Conservation (phyloP, 2,113 vertebrate genomes). For the Thunnus thynnus region DNA sequence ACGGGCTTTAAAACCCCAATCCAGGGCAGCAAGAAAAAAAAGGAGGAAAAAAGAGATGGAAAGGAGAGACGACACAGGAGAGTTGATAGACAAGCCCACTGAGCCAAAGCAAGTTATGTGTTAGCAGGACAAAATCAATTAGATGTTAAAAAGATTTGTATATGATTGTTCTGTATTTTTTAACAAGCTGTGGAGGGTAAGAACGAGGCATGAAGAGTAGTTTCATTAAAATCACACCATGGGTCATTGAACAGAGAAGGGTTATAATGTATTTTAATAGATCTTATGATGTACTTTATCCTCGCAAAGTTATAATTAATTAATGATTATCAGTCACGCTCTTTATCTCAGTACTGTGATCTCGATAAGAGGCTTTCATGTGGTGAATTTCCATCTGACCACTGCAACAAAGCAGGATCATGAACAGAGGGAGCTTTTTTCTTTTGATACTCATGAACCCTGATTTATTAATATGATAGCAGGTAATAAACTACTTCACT, state of each 20-base stretch:
- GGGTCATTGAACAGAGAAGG: conserved; percentile 41
- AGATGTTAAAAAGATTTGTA: background rate
- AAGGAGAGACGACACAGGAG: conserved; percentile 48
- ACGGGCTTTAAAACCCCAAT: conserved; percentile 85
- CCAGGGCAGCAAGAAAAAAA: conserved; percentile 59
- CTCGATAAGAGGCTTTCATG: conserved; percentile 15
- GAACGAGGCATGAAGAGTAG: background rate
- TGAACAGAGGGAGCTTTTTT: conserved; percentile 3
- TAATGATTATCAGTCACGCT: conserved; percentile 9
- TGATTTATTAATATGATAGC: conserved; percentile 18
- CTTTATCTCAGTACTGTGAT: conserved; percentile 1
- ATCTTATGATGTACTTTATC: conserved; percentile 35
- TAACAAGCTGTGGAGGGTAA: conserved; percentile 16
- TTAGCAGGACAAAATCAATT: conserved; percentile 54
- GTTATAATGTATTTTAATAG: background rate
- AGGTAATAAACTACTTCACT: conserved; percentile 51
- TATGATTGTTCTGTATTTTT: background rate
- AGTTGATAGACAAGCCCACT: conserved; percentile 41
- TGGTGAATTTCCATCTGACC: background rate
- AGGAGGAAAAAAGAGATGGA: conserved; percentile 67
- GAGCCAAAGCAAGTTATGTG: conserved; percentile 70
- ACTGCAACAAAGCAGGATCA: background rate
- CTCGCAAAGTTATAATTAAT: background rate
- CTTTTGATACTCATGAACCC: conserved; percentile 11
- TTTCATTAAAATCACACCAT: conserved; percentile 8